Evolutionary conservation across 2,888 invertebrate species (phyloP).

Genomic region (Drosophila antonietae): DNA sequence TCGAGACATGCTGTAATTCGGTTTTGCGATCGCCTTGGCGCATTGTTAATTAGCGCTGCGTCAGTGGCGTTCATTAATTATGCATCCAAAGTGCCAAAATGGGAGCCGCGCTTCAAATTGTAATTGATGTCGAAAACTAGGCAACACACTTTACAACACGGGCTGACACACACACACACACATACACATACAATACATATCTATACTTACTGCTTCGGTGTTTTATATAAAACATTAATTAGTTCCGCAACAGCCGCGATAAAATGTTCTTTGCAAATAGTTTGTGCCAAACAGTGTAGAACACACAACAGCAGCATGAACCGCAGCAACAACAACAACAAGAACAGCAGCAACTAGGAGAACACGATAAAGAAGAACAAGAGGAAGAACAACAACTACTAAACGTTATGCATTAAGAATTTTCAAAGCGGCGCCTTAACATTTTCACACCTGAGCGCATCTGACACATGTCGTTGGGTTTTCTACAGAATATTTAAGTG

Average conservation of each 20-base stretch:
- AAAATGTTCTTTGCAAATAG: constrained; percentile 34
- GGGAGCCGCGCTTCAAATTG: constrained; percentile 33
- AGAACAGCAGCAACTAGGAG: not conserved
- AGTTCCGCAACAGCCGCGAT: constrained; percentile 46
- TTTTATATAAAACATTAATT: constrained; percentile 64
- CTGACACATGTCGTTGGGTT: constrained; percentile 28
- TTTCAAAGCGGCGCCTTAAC: constrained; percentile 19
- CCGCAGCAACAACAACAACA: not conserved
- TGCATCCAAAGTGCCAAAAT: constrained; percentile 43
- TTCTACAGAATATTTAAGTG: constrained; percentile 8
- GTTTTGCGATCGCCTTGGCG: constrained; percentile 13
- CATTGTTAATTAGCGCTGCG: constrained; percentile 63
- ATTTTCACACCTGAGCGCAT: constrained; percentile 48
- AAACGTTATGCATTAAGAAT: constrained; percentile 22
- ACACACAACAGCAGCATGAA: not conserved
- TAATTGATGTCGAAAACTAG: constrained; percentile 46
- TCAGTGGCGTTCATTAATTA: constrained; percentile 56
- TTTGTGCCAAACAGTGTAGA: constrained; percentile 8
- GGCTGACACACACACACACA: not conserved
- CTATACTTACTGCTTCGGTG: not conserved
- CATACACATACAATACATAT: not conserved
- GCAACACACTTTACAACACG: constrained; percentile 3
- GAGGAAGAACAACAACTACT: not conserved
- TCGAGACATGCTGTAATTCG: constrained; percentile 2
- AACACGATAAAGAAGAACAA: not conserved